Base-by-base conservation (phyloP, 2,888 invertebrate genomes). In the Clivina fossor region DNA sequence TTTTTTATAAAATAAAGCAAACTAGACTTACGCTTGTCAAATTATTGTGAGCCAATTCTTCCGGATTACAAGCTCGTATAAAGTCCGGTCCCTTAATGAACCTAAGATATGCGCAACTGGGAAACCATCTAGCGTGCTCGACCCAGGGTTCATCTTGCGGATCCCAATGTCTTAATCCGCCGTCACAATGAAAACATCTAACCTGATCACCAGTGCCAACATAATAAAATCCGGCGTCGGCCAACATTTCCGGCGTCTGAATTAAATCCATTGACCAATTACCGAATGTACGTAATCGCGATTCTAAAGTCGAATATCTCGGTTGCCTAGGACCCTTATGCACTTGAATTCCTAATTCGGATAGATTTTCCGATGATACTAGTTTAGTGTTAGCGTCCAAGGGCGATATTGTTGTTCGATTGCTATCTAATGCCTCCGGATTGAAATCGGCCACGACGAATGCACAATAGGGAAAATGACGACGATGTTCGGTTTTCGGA, bases 111-210 rank as follows among this genome's bases (percentile, higher is more conserved):
- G 85, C 86, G 73, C 96, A 97, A 68, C 83, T 82, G 0, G 93
- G 88, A 78, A 93, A 95, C 93, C 93, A 96, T 65, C 86, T 82
- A 8, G 93, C 93, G 75, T 97, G 97, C 69, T 96, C 96, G 49
- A 84, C 81, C 94, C 95, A 96, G 1, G 94, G 93, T 68, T 89
- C 88, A 72, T 96, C 96, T 13, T 84, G 84, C 30, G 84, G 82
- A 71, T 93, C 89, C 96, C 96, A 97, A 69, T 88, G 87, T 62
- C 89, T 81, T 41, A 97, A 76, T 0, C 94, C 93, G 35, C 94
- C 94, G 72, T 93, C 93, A 73, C 97, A 97, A 75, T 92, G 91
- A 76, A 94, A 96, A 73, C 96, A 97, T 53, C 91, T 84, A 22
- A 92, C 91, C 74, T 85, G 84, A 71, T 89, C 89, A 38, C 80